These are phyloP conservation scores for Bubo scandiacus DNA, from an alignment of 2,113 vertebrate genomes.

Conservation along the genomic window DNA sequence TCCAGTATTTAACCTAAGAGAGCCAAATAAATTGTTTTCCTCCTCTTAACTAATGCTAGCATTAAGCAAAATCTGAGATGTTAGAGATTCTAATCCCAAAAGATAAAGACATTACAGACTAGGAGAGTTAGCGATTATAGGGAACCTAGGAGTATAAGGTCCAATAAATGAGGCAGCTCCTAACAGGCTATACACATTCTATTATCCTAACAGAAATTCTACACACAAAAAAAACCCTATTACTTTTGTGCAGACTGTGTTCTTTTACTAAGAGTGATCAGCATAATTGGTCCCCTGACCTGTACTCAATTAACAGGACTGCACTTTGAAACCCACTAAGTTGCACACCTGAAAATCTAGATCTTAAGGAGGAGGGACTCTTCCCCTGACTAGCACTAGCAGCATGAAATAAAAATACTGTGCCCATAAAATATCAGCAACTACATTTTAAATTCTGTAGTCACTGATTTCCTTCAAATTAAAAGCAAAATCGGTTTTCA, in stretches of 20 bases:
- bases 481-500: background rate
- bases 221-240: fast-evolving
- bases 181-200: background rate
- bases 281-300: background rate
- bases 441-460: background rate
- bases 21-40: background rate
- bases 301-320: fast-evolving
- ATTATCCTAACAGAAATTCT: background rate
- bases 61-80: background rate
- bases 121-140: background rate
- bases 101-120: background rate
- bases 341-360: background rate
- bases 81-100: background rate
- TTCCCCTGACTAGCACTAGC: background rate
- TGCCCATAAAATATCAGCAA: background rate
- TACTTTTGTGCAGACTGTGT: background rate
- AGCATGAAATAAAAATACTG: background rate
- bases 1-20: background rate
- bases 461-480: background rate
- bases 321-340: background rate
- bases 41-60: background rate
- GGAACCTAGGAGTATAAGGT: background rate
- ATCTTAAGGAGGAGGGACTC: background rate
- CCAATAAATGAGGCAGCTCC: background rate
- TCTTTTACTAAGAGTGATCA: background rate